A percentile compares a stretch with the other conserved stretches of the same genome.
Evolutionary conservation across 1,140 invertebrate species (phyloP).

Genomic region (Oryctes rhinoceros): DNA sequence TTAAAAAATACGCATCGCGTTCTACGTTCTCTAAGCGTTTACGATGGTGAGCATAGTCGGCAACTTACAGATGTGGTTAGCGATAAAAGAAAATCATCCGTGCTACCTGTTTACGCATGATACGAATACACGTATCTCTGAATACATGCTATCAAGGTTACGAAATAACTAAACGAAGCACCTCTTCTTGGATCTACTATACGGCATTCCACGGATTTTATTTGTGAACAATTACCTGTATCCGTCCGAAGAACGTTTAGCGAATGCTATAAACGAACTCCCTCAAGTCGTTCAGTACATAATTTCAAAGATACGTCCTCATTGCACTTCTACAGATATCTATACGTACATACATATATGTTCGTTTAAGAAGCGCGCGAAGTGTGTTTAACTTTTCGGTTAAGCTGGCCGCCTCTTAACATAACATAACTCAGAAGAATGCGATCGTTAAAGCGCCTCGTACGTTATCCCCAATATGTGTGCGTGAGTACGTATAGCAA

Average conservation of each 20-base stretch:
- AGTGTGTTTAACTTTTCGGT: slow-evolving; percentile 23
- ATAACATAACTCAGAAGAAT: slow-evolving; percentile 24
- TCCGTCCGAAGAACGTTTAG: not conserved
- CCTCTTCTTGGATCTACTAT: not conserved
- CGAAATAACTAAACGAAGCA: not conserved
- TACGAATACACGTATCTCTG: no score
- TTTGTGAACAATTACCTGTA: not conserved
- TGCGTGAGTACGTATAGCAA: not conserved
- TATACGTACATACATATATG: no score
- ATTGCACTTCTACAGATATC: not conserved
- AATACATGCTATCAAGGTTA: not conserved
- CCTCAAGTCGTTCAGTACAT: slow-evolving; percentile 13
- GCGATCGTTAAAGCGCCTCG: not conserved
- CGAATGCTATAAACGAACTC: not conserved
- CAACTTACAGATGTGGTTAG: not conserved
- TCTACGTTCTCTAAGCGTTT: not conserved
- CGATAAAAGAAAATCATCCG: not conserved
- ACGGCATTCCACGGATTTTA: not conserved
- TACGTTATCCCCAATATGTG: not conserved
- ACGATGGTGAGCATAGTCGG: not conserved
- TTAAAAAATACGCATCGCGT: not conserved
- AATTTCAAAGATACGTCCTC: not conserved
- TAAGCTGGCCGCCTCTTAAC: slow-evolving; percentile 12
- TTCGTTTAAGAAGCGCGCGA: slow-evolving; percentile 2
- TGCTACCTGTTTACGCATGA: not conserved